Conservation (phyloP, 2,113 vertebrate species). For the Burhinus bistriatus region DNA sequence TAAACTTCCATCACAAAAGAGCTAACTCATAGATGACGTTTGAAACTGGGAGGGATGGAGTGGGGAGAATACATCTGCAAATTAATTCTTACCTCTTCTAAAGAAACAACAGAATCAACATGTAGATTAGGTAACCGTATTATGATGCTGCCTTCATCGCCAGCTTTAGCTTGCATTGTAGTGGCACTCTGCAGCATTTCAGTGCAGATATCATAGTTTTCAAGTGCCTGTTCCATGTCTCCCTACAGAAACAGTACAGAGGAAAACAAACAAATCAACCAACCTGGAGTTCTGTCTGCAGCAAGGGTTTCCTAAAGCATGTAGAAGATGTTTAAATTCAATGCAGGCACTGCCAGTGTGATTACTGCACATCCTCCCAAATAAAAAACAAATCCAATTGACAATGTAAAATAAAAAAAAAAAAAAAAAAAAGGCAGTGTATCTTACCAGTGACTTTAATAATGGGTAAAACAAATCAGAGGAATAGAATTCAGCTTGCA, state of each 20-base stretch:
- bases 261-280: not conserved
- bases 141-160: constrained; percentile 61
- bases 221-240: constrained; percentile 95
- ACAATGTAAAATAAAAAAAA: not conserved
- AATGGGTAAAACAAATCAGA: not conserved
- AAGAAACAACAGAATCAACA: constrained; percentile 85
- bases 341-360: not conserved
- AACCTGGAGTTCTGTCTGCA: not conserved
- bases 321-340: not conserved
- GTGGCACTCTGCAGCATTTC: constrained; percentile 84
- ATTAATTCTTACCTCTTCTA: constrained; percentile 84
- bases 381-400: not conserved
- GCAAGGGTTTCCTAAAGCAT: not conserved
- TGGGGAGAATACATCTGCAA: not conserved
- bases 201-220: constrained; percentile 92
- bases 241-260: constrained; percentile 75
- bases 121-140: constrained; percentile 89
- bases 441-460: not conserved
- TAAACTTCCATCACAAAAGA: too few relatives aligned
- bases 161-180: constrained; percentile 34
- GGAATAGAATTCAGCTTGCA: not conserved
- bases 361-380: not conserved
- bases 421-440: not conserved
- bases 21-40: too few relatives aligned
- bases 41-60: too few relatives aligned